phyloP scores from a whole-genome alignment of 2,797 vertebrate species.

The Todus mexicanus region DNA sequence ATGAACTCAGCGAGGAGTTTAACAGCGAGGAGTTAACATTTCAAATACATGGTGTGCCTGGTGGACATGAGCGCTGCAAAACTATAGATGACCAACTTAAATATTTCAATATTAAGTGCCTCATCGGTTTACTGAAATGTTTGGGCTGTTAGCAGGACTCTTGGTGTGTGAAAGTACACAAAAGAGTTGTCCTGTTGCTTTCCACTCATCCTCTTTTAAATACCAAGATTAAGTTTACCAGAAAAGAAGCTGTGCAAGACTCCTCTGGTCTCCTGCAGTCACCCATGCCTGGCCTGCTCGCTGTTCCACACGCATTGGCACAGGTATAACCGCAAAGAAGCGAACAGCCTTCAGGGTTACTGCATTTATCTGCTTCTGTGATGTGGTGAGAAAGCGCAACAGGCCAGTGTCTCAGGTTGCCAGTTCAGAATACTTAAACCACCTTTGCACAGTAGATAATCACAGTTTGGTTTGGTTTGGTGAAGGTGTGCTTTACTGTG shows the following conservation, averaged over 20 bases:
- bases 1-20: neutral
- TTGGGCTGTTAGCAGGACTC: neutral
- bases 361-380: neutral
- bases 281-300: neutral
- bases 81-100: neutral
- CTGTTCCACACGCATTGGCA: neutral
- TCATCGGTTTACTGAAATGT: neutral
- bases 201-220: neutral
- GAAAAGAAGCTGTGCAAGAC: neutral
- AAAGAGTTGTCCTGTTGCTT: neutral
- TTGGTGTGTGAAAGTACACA: neutral
- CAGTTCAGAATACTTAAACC: neutral
- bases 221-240: neutral
- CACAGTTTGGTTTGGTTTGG: neutral
- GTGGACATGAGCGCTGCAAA: neutral
- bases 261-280: neutral
- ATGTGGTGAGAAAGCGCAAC: neutral
- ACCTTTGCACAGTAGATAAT: neutral
- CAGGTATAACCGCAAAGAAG: neutral
- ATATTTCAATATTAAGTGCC: neutral
- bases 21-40: too few species aligned
- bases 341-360: neutral
- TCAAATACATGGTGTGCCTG: neutral
- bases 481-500: neutral
- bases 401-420: neutral